A percentile compares a stretch with the other conserved stretches of the same genome.
These are phyloP conservation scores for Scarus forsteni DNA, from an alignment of 2,797 vertebrate species.

Conservation along the genomic window DNA sequence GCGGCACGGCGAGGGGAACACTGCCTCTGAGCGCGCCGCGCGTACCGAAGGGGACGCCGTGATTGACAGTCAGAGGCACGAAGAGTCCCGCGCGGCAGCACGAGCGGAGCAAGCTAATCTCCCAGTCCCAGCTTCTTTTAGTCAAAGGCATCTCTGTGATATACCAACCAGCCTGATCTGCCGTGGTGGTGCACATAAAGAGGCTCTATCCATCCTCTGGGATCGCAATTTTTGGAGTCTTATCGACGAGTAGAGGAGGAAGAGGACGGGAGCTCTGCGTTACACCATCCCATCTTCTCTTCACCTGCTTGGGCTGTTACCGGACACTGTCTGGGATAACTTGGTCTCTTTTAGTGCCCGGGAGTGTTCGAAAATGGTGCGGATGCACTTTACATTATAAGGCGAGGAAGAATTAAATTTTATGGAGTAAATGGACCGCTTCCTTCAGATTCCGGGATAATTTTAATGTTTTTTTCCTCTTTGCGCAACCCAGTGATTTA, in stretches of 20 bases:
- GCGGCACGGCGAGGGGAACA: constrained; percentile 41
- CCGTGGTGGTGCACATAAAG: constrained; percentile 43
- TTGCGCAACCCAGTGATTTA: background rate
- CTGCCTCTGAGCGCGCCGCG: constrained; percentile 58
- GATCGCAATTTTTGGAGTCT: constrained; percentile 32
- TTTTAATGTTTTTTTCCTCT: background rate
- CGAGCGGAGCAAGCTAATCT: constrained; percentile 66
- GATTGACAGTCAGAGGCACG: constrained; percentile 72
- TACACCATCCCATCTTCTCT: constrained; percentile 29
- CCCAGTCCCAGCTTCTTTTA: constrained; percentile 33
- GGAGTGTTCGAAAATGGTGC: constrained; percentile 4
- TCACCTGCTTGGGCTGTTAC: constrained; percentile 27
- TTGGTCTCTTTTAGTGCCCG: too few relatives aligned
- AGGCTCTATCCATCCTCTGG: constrained; percentile 40
- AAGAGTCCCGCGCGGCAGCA: constrained; percentile 61
- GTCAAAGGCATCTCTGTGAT: constrained; percentile 66
- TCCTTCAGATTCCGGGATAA: constrained; percentile 27
- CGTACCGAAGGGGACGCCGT: constrained; percentile 62
- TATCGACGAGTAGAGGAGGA: constrained; percentile 12
- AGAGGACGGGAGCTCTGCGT: constrained; percentile 33
- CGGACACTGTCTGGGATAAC: constrained; percentile 28
- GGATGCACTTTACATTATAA: constrained; percentile 45
- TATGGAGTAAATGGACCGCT: constrained; percentile 57
- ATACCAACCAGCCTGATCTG: constrained; percentile 53
- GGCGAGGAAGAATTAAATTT: constrained; percentile 21